Percentiles rank a stretch among this genome's conserved stretches.
These are phyloP conservation scores for Acipenser transmontanus DNA, from an alignment of 2,797 vertebrate species.

Conservation along the genomic window DNA sequence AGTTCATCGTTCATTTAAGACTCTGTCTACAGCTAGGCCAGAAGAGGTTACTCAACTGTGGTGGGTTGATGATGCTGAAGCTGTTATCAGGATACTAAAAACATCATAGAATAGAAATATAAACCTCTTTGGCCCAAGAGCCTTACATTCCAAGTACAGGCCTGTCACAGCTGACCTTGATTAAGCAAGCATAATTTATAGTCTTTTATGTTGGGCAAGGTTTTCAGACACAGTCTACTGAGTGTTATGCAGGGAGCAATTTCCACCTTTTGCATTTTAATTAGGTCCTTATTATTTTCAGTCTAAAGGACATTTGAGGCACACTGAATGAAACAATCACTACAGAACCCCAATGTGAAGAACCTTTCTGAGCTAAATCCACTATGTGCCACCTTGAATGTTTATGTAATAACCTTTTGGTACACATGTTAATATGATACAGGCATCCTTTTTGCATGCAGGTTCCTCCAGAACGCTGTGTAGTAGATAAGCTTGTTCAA, in stretches of 20 bases:
- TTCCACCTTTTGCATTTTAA: no score
- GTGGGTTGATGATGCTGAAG: not conserved
- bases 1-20: not conserved
- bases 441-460: no score
- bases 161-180: not conserved
- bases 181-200: slow-evolving; percentile 4
- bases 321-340: no score
- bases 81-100: not conserved
- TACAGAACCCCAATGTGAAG: no score
- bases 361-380: no score
- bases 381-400: no score
- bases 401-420: no score
- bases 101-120: not conserved
- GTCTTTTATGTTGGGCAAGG: not conserved
- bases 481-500: no score
- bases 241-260: not conserved
- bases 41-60: not conserved
- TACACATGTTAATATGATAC: no score
- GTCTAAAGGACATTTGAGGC: no score
- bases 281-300: no score
- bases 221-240: not conserved
- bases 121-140: not conserved
- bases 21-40: not conserved
- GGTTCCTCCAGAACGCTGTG: no score
- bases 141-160: not conserved